Percentiles rank a stretch among this genome's conserved stretches.
Evolutionary conservation across 2,113 vertebrate species (phyloP).

Genomic region (Ifrita kowaldi): DNA sequence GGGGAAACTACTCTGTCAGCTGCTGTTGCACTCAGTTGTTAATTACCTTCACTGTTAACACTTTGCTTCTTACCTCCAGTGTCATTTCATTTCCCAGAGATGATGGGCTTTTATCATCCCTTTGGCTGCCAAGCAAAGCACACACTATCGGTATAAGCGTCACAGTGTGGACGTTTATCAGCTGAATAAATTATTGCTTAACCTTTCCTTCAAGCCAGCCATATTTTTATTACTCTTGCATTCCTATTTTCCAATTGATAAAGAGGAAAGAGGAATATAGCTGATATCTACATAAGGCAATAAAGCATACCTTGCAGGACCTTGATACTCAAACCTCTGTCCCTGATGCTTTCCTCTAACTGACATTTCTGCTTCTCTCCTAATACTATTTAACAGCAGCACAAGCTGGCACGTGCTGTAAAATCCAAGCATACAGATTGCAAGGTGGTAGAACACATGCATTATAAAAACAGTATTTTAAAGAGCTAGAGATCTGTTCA

Average conservation of each 20-base stretch:
- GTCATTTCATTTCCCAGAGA: neutral
- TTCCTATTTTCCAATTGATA: neutral
- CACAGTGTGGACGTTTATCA: conserved; percentile 1
- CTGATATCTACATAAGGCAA: neutral
- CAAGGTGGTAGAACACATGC: neutral
- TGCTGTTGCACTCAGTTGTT: neutral
- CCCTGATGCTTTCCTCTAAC: neutral
- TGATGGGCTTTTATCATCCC: neutral
- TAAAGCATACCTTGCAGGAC: neutral
- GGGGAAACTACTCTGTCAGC: neutral
- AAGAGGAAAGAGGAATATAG: neutral
- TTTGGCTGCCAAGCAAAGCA: neutral
- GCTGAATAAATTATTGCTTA: conserved; percentile 15
- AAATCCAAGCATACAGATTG: neutral
- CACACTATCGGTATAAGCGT: neutral
- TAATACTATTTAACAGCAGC: neutral
- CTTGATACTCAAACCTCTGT: neutral
- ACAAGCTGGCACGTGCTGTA: neutral
- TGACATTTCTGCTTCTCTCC: neutral
- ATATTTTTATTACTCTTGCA: neutral
- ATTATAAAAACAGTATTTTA: neutral
- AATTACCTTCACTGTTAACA: neutral
- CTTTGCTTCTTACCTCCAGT: neutral
- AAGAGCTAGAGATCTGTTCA: neutral
- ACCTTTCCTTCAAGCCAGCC: neutral